Evolutionary conservation across 2,888 invertebrate genomes (phyloP), one percentile per base, ranked within the genome.

Genomic region (Drosophila nr. fundita): DNA sequence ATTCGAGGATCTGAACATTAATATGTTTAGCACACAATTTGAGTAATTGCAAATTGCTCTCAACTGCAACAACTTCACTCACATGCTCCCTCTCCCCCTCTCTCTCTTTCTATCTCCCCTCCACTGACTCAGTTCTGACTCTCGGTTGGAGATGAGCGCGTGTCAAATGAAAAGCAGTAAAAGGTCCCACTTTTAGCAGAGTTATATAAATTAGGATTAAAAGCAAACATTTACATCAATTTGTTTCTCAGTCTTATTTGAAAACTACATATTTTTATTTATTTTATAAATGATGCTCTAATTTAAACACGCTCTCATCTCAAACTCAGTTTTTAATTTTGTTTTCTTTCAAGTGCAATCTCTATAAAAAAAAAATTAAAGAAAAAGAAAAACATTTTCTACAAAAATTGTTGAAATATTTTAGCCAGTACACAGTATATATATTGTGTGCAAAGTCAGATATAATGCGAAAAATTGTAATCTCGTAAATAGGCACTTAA

Each of bases 1-100:
- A 34, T 98, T 98, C 92, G 98, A 98, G 92, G 98, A 98, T 93
- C 94, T 98, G 89, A 97, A 96, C 91, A 95, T 98, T 84, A 96
- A 96, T 90, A 98, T 98, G 97, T 98, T 98, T 93, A 97, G 96
- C 92, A 96, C 97, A 85, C 95, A 95, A 84, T 96, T 96, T 91
- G 96, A 96, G 94, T 96, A 94, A 80, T 92, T 64, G 34, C 24
- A 36, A 29, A 32, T 48, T 32, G 8, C 45, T 45, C 4, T 11
- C 11, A 48, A 18, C 34, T 27, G 10, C 52, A 32, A 45, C 38
- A 29, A 18, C 13, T 38, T 15, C 36, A 11, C 45, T 24, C 18
- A 29, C 29, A 30, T 50, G 29, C 38, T 21, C 42, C 53, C 53
- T 30, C n/a, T 21, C 27, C 5, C 21, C 21, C 45, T 27, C 24